Evolutionary conservation across 2,888 invertebrate genomes (phyloP), one percentile per base, ranked within the genome.

Genomic region (Polydrusus cervinus): DNA sequence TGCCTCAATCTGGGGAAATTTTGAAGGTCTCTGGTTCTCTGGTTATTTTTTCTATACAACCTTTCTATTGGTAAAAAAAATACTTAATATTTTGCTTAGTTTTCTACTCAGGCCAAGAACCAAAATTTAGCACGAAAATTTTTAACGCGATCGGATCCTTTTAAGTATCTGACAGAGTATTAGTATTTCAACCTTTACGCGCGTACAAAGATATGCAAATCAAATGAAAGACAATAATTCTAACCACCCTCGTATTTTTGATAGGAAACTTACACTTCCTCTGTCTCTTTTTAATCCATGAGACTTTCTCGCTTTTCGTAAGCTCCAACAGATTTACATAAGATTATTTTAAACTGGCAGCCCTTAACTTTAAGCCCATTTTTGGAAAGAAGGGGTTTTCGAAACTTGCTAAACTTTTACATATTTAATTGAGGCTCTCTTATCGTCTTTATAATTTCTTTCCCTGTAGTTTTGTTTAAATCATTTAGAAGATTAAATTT

Each of bases 301-400:
- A 43, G 71, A 77, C 73, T 79, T 77, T 79, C 80, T 78, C 80
- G 79, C 79, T 78, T 77, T 76, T 78, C 79, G 74, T 83, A 82
- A 84, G 83, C 84, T 79, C 78, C 78, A 77, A 78, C 83, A 86
- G 86, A 87, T 87, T 87, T 86, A 86, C 87, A 86, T 86, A 86
- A 86, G 86, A 86, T 86, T 86, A 86, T 86, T 86, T 85, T 84
- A 85, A 86, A 85, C 85, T 85, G 84, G 84, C 83, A 61, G 83
- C 85, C 61, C 73, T 85, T 84, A 85, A 86, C 85, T 85, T 84
- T 84, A 84, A 85, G 84, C 84, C 85, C 84, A 84, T 85, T 86
- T 86, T 84, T 68, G 64, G 68, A 64, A 83, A 53, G 60, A 62
- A 71, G 70, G 69, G 72, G 49, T 78, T 75, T 70, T 53, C 40